A percentile compares a stretch with the other conserved stretches of the same genome.
Evolutionary conservation across 2,888 invertebrate genomes (phyloP).

Genomic region (Cephonodes hylas): DNA sequence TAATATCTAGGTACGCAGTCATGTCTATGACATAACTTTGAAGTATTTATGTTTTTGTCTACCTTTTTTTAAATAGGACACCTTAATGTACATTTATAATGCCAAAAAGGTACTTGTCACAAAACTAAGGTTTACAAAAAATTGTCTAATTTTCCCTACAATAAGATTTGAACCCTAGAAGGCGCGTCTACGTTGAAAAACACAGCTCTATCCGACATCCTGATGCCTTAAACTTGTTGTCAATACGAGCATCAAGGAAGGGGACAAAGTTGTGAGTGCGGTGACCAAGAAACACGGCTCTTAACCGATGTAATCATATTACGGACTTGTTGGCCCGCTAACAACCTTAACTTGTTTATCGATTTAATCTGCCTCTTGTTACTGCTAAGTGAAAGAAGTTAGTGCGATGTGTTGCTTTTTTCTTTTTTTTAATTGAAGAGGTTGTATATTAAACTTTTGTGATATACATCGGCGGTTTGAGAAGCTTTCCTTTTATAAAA

Average conservation of each 20-base stretch:
- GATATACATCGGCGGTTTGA: too few species aligned
- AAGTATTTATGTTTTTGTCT: not conserved
- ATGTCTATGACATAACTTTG: not conserved
- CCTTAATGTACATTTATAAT: too few species aligned
- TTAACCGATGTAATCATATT: not conserved
- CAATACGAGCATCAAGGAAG: too few species aligned
- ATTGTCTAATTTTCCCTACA: too few species aligned
- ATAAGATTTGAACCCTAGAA: too few species aligned
- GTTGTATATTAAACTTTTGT: not conserved
- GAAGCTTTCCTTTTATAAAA: too few species aligned
- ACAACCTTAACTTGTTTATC: slow-evolving; percentile 1
- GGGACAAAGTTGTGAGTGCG: not conserved
- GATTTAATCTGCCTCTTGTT: not conserved
- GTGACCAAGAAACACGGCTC: not conserved
- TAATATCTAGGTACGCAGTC: not conserved
- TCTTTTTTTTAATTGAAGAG: not conserved
- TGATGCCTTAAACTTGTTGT: too few species aligned
- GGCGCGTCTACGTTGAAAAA: too few species aligned
- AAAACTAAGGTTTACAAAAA: too few species aligned
- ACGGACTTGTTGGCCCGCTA: not conserved
- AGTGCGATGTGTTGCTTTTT: not conserved
- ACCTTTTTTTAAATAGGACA: not conserved
- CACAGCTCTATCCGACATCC: too few species aligned
- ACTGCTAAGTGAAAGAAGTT: not conserved
- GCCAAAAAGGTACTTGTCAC: too few species aligned